Evolutionary conservation across 2,113 vertebrate species (phyloP).

Genomic region (Urocitellus parryii): DNA sequence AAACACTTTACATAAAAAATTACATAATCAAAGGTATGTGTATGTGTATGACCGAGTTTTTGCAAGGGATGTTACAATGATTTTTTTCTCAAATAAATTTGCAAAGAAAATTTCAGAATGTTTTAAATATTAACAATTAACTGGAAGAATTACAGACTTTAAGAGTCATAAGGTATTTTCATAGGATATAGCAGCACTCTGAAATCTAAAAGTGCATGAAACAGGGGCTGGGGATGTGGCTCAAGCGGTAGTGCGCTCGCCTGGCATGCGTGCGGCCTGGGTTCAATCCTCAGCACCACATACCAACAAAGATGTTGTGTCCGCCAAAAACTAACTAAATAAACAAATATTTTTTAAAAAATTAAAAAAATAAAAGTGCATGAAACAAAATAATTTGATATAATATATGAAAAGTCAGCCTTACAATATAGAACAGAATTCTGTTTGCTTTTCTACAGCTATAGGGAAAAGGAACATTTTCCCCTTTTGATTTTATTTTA

Average conservation of each 20-base stretch:
- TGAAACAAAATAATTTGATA: not conserved
- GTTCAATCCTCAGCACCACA: too few relatives aligned
- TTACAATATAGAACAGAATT: constrained; percentile 17
- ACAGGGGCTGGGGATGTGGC: too few relatives aligned
- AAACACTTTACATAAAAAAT: constrained; percentile 27
- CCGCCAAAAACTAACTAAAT: too few relatives aligned
- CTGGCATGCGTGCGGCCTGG: too few relatives aligned
- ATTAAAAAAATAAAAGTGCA: too few relatives aligned
- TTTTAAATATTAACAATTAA: constrained; percentile 3
- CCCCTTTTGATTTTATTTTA: not conserved
- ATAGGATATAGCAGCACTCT: not conserved
- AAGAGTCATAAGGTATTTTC: constrained; percentile 40
- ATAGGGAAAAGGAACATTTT: not conserved
- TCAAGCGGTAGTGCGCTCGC: too few relatives aligned
- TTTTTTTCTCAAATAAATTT: constrained; percentile 54
- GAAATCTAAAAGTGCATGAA: not conserved
- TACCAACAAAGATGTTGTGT: too few relatives aligned
- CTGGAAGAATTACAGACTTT: constrained; percentile 9
- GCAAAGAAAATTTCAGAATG: constrained; percentile 5
- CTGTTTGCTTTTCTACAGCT: constrained; percentile 10
- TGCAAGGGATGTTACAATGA: not conserved
- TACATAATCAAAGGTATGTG: not conserved
- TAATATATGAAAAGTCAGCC: constrained; percentile 6
- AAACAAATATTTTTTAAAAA: too few relatives aligned
- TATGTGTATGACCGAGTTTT: not conserved